Conservation (phyloP, 2,797 vertebrate species). For the Lacerta bilineata region DNA sequence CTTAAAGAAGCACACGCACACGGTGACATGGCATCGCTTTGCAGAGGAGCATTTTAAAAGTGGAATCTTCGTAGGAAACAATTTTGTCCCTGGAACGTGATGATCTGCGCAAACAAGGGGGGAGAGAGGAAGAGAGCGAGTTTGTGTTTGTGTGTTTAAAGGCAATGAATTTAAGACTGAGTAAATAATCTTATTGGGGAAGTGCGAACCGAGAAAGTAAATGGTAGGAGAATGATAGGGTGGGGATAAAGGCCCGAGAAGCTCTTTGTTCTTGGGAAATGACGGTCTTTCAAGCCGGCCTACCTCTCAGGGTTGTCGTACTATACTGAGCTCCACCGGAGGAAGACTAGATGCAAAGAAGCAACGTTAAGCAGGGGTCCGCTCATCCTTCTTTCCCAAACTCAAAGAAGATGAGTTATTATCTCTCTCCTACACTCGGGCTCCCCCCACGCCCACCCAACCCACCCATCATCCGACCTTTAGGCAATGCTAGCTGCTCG, state of each 20-base stretch:
- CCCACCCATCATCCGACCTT: neutral
- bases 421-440: neutral
- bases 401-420: accelerated
- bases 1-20: slow-evolving; percentile 7
- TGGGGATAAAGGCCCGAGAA: neutral
- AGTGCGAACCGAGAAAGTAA: neutral
- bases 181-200: neutral
- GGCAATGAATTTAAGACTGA: neutral
- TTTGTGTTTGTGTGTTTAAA: neutral
- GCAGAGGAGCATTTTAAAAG: slow-evolving; percentile 31
- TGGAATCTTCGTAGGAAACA: slow-evolving; percentile 19
- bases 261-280: neutral
- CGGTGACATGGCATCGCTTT: slow-evolving; percentile 22
- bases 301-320: neutral
- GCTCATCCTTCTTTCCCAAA: neutral
- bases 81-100: neutral
- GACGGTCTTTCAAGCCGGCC: neutral
- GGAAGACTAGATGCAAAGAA: neutral
- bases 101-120: neutral
- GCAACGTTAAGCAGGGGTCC: too few relatives aligned
- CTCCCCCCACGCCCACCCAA: neutral
- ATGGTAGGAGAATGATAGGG: neutral
- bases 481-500: neutral
- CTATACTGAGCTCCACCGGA: neutral
- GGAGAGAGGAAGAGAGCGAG: neutral